These are phyloP conservation scores for Lasioglossum lativentre DNA, from an alignment of 2,888 invertebrate species.

Conservation along the genomic window DNA sequence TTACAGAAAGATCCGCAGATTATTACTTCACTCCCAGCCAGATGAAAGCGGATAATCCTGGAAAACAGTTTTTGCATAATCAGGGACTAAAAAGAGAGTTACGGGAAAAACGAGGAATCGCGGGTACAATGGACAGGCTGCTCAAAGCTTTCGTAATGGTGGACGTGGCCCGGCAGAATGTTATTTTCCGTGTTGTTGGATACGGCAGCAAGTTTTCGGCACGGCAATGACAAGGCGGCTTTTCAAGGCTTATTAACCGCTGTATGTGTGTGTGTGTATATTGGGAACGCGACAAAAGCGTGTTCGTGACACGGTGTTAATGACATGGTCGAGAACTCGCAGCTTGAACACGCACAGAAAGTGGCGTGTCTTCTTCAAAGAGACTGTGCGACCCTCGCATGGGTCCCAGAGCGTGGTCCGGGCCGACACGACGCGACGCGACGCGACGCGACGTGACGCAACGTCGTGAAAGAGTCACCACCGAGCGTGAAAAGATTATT, in stretches of 20 bases:
- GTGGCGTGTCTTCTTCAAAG: slow-evolving; percentile 8
- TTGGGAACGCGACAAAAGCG: slow-evolving; percentile 39
- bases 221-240: not conserved
- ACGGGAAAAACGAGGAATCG: slow-evolving; percentile 15
- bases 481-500: slow-evolving; percentile 48
- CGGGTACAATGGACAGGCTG: not conserved
- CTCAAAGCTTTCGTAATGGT: not conserved
- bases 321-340: slow-evolving; percentile 47
- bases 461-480: slow-evolving; percentile 14
- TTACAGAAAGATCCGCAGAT: not conserved
- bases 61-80: not conserved
- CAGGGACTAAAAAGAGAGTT: not conserved
- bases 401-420: not conserved
- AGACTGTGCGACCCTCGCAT: not conserved
- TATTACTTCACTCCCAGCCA: not conserved
- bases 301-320: slow-evolving; percentile 66
- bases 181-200: slow-evolving; percentile 33
- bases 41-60: not conserved
- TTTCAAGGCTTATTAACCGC: slow-evolving; percentile 53
- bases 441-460: not conserved
- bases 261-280: slow-evolving; percentile 35
- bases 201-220: slow-evolving; percentile 22
- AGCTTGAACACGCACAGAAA: slow-evolving; percentile 68
- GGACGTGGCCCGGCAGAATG: not conserved
- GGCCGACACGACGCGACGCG: not conserved